Conservation (phyloP, 1,140 invertebrate genomes). For the Ips nitidus region DNA sequence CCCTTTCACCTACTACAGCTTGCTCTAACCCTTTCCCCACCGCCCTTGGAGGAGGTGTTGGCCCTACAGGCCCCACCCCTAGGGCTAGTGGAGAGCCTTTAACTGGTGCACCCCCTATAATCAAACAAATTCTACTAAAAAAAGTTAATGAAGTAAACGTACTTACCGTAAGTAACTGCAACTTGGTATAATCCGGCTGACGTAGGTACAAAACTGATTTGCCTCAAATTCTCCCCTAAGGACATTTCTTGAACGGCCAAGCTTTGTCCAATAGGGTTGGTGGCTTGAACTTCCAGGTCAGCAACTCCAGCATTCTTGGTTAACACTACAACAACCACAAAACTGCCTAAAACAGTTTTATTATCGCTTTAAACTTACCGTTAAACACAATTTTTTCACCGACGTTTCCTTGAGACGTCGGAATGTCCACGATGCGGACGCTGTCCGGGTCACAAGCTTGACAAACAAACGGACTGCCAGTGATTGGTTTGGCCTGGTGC, state of each 20-base stretch:
- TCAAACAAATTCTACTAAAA: not conserved
- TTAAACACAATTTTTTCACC: slow-evolving; percentile 84
- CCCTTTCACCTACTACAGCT: slow-evolving; percentile 71
- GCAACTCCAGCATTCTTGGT: slow-evolving; percentile 85
- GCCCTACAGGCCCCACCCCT: slow-evolving; percentile 54
- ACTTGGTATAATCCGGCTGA: slow-evolving; percentile 89
- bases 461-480: slow-evolving; percentile 95
- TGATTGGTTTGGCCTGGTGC: slow-evolving; percentile 85
- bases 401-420: slow-evolving; percentile 76
- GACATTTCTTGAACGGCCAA: slow-evolving; percentile 79
- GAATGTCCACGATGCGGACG: slow-evolving; percentile 65
- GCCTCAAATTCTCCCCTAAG: slow-evolving; percentile 70
- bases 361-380: slow-evolving; percentile 56
- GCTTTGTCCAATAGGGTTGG: slow-evolving; percentile 84
- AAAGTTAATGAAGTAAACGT: not conserved
- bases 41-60: slow-evolving; percentile 55
- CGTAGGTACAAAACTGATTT: slow-evolving; percentile 84
- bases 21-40: slow-evolving; percentile 65
- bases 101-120: slow-evolving; percentile 59
- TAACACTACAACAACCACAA: slow-evolving; percentile 66
- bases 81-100: slow-evolving; percentile 63
- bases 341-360: not conserved
- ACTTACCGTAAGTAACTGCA: slow-evolving; percentile 76
- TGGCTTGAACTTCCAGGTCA: slow-evolving; percentile 85
- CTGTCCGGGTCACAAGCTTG: slow-evolving; percentile 85